Base-by-base conservation (phyloP, 2,888 invertebrate genomes). In the Aelia acuminata region DNA sequence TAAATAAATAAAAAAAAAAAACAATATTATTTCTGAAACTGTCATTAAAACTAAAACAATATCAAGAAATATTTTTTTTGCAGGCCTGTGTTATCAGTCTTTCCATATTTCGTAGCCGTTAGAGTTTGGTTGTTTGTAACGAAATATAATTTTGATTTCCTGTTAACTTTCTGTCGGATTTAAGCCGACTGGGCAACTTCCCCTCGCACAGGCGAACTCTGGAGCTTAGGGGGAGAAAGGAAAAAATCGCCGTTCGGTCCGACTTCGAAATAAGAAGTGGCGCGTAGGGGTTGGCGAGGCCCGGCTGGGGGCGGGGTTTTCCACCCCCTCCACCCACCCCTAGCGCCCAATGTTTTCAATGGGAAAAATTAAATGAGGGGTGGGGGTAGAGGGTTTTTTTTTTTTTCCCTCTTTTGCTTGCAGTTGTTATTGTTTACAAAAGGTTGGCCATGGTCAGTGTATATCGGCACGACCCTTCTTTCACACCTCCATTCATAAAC, bases 341-440 rank as follows among this genome's bases (percentile, higher is more conserved):
- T 87, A 87, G 70, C 89, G 87, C 88, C 85, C 88, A 88, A 89
- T 89, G 88, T 88, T 84, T 88, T 89, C 89, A 87, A 89, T 89
- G 89, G 88, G 89, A 89, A 88, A 88, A 85, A 88, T 87, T 89
- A 89, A 89, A 89, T 89, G 84, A 53, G 84, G 84, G 26, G 84
- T 49, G 50, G 47, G 57, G 70, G 75, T 43, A 87, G 75, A 48
- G 57, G 22, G 35, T 43, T 43, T 35, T 47, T 70, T 63, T 43
- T 35, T 47, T 70, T 63, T 87, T 63, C 26, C 87, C 87, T 48
- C 87, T 63, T 49, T 87, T 63, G 43, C 50, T 57, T 63, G 39
- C 49, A 86, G 86, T 86, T 86, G 86, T 86, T 86, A 86, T 86
- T 86, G 86, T 86, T 86, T 86, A 86, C 86, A 86, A 86, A 86